Percentiles rank a stretch among this genome's conserved stretches.
phyloP scores from a whole-genome alignment of 2,797 vertebrate species.

The Ispidina lecontei region DNA sequence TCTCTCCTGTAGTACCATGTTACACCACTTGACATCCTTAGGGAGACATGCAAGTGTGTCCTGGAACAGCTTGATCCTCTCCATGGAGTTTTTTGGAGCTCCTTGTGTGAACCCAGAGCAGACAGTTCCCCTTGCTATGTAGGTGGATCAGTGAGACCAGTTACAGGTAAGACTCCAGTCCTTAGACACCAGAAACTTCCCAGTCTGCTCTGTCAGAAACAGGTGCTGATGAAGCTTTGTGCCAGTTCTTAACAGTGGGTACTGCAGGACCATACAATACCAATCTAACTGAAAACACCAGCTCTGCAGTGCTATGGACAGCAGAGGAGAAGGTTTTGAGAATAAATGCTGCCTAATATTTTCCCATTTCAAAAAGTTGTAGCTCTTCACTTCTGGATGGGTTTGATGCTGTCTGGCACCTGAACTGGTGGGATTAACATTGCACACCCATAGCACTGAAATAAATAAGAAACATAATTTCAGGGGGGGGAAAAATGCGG shows the following conservation, averaged over 20 bases:
- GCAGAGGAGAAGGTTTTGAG: background rate
- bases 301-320: background rate
- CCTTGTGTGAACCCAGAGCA: background rate
- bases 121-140: background rate
- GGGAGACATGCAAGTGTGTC: background rate
- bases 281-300: background rate
- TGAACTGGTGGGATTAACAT: background rate
- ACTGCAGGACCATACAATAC: rapidly evolving
- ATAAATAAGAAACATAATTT: background rate
- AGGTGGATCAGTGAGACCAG: rapidly evolving
- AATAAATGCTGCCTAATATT: background rate
- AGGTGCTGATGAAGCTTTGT: background rate
- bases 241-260: background rate
- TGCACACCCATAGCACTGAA: background rate
- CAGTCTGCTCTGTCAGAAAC: background rate
- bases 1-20: background rate
- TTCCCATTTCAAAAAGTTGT: background rate
- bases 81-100: background rate
- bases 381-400: background rate
- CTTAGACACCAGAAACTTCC: background rate
- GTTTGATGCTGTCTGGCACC: background rate
- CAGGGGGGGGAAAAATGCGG: background rate
- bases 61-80: background rate
- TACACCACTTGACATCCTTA: background rate
- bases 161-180: background rate